Evolutionary conservation across 2,113 vertebrate species (phyloP), one percentile per base, ranked within the genome.

Genomic region (human): DNA sequence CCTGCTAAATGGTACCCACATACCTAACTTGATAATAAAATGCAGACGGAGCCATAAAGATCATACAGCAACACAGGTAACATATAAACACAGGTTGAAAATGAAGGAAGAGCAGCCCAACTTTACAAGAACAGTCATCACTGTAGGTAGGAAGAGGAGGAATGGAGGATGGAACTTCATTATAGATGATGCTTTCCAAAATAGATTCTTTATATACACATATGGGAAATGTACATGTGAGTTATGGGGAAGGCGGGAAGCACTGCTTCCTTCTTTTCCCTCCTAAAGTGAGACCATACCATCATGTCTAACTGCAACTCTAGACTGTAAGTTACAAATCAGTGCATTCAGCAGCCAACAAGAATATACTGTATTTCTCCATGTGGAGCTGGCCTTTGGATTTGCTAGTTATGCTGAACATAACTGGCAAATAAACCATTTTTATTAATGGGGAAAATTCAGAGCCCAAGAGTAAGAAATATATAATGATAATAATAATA

Each of bases 1-100:
- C 8, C 86, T 48, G 83, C 72, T 88, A n/a, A 27, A n/a, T 0
- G 5, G 32, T 2, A 43, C 3, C 0, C 5, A 0, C 0, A 11
- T 8, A 1, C 30, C 52, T 40, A 88, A 85, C 64, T 30, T 17
- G 59, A 27, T 30, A 40, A 52, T 5, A 66, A 72, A 40, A 45
- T 0, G 0, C 0, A 66, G 45, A 27, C 0, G 50, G 45, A 78
- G 3, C 35, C 59, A 48, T 2, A 59, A 20, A 40, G 16, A 6
- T 40, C 7, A 8, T 30, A 40, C 10, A 12, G 52, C 20, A 9
- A 73, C 64, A 55, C 38, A 12, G 5, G 23, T 0, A 4, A 10
- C 38, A 10, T 70, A 12, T 11, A 76, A 17, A 59, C 78, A 48
- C 70, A 7, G 50, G 40, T 72, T 0, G 11, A 27, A 43, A 38